A percentile compares a stretch with the other conserved stretches of the same genome.
Evolutionary conservation across 2,113 vertebrate species (phyloP).

Genomic region (Rhinoderma darwinii): DNA sequence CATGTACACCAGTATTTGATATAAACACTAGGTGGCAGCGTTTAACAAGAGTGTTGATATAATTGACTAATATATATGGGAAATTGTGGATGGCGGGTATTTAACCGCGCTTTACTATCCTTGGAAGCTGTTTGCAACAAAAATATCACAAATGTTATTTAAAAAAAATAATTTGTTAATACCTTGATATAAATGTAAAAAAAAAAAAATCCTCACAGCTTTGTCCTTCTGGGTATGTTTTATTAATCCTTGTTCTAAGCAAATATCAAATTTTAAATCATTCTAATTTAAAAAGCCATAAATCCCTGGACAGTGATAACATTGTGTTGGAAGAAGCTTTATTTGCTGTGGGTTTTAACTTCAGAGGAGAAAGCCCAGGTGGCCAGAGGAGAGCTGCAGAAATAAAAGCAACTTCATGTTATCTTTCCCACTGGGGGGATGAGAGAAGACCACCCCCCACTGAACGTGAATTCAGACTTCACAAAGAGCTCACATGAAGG

Average conservation of each 20-base stretch:
- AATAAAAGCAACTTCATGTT: conserved; percentile 31
- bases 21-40: conserved; percentile 2
- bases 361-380: conserved; percentile 39
- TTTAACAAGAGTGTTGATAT: not conserved
- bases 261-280: not conserved
- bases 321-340: not conserved
- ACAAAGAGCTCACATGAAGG: conserved; percentile 7
- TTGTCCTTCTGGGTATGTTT: not conserved
- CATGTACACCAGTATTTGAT: too few relatives aligned
- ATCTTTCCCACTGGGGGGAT: conserved; percentile 28
- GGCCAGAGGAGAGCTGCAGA: not conserved
- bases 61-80: not conserved
- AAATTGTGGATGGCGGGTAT: not conserved
- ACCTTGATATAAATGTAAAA: too few relatives aligned
- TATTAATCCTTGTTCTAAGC: not conserved
- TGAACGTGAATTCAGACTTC: not conserved
- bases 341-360: conserved; percentile 15
- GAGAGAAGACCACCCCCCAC: conserved; percentile 4
- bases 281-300: not conserved
- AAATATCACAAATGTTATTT: not conserved
- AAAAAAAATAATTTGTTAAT: not conserved
- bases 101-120: not conserved
- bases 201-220: not conserved
- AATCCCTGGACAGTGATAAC: not conserved
- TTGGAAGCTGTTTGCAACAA: not conserved